Conservation (phyloP, 1,140 invertebrate species). For the Euglossa dilemma region DNA sequence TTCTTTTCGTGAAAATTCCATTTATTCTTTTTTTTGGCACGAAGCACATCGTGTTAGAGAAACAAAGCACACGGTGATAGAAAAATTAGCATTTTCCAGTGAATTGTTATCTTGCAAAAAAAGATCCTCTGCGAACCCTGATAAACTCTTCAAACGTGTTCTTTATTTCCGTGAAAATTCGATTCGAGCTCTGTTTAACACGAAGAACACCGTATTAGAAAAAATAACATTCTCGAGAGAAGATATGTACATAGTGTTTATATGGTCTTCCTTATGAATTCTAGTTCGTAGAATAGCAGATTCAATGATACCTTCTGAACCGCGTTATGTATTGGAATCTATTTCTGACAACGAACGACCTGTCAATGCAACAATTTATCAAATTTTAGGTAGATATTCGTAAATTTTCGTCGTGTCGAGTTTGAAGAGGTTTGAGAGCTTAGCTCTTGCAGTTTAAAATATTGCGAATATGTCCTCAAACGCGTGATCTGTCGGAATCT, state of each 20-base stretch:
- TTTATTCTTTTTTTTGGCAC: too few species aligned
- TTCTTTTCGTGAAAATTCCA: too few species aligned
- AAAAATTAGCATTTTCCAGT: too few species aligned
- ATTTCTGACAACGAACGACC: neutral
- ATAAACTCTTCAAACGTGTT: too few species aligned
- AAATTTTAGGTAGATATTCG: too few species aligned
- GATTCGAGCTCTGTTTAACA: neutral
- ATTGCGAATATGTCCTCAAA: too few species aligned
- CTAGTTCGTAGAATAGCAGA: too few species aligned
- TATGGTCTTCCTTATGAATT: neutral
- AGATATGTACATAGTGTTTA: neutral
- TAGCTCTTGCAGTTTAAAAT: too few species aligned
- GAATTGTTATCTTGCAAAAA: conserved; percentile 7
- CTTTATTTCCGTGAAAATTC: neutral
- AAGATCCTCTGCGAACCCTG: neutral
- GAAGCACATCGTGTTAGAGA: too few species aligned
- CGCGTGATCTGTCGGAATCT: neutral
- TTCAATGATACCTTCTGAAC: neutral
- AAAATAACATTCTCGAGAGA: neutral
- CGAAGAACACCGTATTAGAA: neutral
- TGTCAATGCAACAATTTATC: neutral
- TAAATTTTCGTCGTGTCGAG: too few species aligned
- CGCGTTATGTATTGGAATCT: neutral
- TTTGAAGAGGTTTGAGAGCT: too few species aligned
- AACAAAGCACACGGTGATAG: too few species aligned